phyloP scores from a whole-genome alignment of 2,113 vertebrate genomes.

The Ornithorhynchus anatinus region DNA sequence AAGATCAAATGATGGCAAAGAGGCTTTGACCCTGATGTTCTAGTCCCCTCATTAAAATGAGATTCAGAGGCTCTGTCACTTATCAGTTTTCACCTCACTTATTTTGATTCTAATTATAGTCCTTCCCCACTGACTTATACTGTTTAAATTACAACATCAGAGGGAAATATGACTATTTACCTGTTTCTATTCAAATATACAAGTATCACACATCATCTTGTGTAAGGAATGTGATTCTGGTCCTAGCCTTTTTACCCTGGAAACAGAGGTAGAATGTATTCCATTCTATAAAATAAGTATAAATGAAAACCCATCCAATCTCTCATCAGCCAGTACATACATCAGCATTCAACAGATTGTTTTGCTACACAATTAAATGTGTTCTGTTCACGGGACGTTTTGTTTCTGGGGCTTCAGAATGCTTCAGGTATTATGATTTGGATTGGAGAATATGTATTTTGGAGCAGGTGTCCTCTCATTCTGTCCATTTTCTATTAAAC shows the following conservation, averaged over 20 bases:
- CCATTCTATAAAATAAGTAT: constrained; percentile 27
- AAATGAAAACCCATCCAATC: constrained; percentile 29
- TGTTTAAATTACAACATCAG: constrained; percentile 77
- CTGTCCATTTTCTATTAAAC: not conserved
- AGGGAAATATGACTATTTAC: constrained; percentile 67
- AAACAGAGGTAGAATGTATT: constrained; percentile 31
- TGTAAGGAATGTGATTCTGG: constrained; percentile 45
- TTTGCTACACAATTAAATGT: constrained; percentile 6
- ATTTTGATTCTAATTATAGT: constrained; percentile 71
- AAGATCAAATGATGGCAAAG: constrained; percentile 58
- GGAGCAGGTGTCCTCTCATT: not conserved
- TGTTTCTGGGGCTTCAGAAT: not conserved
- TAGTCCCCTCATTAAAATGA: constrained; percentile 73
- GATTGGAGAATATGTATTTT: not conserved
- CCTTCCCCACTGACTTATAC: constrained; percentile 71
- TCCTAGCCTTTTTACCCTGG: constrained; percentile 33
- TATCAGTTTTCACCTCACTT: constrained; percentile 80
- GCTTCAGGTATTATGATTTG: no score
- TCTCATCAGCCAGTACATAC: constrained; percentile 25
- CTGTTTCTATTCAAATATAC: constrained; percentile 65
- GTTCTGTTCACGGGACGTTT: constrained; percentile 24
- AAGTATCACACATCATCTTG: constrained; percentile 61
- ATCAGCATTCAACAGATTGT: constrained; percentile 35
- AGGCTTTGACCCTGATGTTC: constrained; percentile 68
- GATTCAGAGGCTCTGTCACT: constrained; percentile 73